Percentiles rank a stretch among this genome's conserved stretches.
Evolutionary conservation across 2,888 invertebrate genomes (phyloP).

Genomic region (Scaptomyza reducta): DNA sequence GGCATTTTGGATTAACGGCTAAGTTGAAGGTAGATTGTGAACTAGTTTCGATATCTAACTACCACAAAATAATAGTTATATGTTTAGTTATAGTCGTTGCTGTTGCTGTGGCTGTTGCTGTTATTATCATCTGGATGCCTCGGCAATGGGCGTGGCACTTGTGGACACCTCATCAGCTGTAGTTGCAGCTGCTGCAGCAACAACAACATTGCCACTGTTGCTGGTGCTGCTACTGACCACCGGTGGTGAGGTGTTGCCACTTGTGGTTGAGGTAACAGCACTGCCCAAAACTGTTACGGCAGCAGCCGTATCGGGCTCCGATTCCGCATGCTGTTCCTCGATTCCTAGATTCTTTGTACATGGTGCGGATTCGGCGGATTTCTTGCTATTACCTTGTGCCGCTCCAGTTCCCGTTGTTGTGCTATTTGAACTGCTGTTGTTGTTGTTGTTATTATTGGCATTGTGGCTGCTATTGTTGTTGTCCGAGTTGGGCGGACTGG

Average conservation of each 20-base stretch:
- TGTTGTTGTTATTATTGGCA: slow-evolving; percentile 18
- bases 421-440: slow-evolving; percentile 29
- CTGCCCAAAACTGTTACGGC: slow-evolving; percentile 20
- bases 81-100: slow-evolving; percentile 21
- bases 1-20: slow-evolving; percentile 64
- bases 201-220: slow-evolving; percentile 48
- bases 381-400: slow-evolving; percentile 65
- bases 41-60: slow-evolving; percentile 69
- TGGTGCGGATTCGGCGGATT: slow-evolving; percentile 22
- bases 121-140: slow-evolving; percentile 58
- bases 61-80: slow-evolving; percentile 15
- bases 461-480: slow-evolving; percentile 62
- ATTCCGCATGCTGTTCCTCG: slow-evolving; percentile 26
- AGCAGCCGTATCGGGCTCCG: slow-evolving; percentile 27
- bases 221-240: slow-evolving; percentile 83
- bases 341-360: slow-evolving; percentile 57
- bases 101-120: background rate
- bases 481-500: slow-evolving; percentile 62
- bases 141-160: slow-evolving; percentile 73
- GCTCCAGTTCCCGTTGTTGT: slow-evolving; percentile 11
- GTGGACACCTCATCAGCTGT: slow-evolving; percentile 79
- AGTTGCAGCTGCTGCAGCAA: slow-evolving; percentile 16
- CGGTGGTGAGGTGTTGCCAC: slow-evolving; percentile 82
- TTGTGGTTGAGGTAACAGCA: slow-evolving; percentile 82
- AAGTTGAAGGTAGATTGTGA: slow-evolving; percentile 76